Evolutionary conservation across 2,797 vertebrate genomes (phyloP), one percentile per base, ranked within the genome.

Genomic region (Clarias fuscus): DNA sequence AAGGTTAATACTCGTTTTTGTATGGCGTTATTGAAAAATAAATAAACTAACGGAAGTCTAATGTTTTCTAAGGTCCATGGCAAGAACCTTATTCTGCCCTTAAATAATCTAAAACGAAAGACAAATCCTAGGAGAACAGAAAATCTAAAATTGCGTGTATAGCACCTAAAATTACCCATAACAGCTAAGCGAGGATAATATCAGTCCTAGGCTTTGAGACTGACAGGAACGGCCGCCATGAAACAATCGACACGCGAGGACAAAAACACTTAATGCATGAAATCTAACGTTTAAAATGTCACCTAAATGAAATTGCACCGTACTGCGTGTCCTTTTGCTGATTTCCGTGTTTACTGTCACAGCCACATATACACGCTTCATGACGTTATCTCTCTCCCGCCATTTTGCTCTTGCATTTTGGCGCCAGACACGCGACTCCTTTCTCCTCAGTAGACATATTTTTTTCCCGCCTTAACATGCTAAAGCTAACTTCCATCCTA

Each of bases 171-270:
- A 80, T n/a, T 0, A 43, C 22, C n/a, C 18, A 8, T 22, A 18
- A 71, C 2, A 48, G 61, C 37, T 65, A 43, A 62, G 43, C 11
- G 7, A 61, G 4, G 22, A 13, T 40, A 2, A 40, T n/a, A 10
- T n/a, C 5, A 64, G 61, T n/a, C 24, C 20, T 10, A 40, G 79
- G 62, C 24, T 62, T 53, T 48, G 79, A 67, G 20, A n/a, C 24
- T 67, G 79, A 82, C 62, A 82, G 24, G 33, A n/a, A 67, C 13
- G 79, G 8, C 79, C 62, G 24, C 61, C 78, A 48, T 81, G 78
- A 81, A 6, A 48, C 79, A 0, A 22, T 40, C 33, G 1, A 30
- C 27, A 30, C 20, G 7, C n/a, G 22, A 43, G 33, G 20, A 65
- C 4, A 81, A 33, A 43, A 65, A 48, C 61, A 81, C 40, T n/a